A percentile compares a stretch with the other conserved stretches of the same genome.
These are phyloP conservation scores for Adineta ricciae DNA, from an alignment of 2,888 invertebrate species.

Conservation along the genomic window DNA sequence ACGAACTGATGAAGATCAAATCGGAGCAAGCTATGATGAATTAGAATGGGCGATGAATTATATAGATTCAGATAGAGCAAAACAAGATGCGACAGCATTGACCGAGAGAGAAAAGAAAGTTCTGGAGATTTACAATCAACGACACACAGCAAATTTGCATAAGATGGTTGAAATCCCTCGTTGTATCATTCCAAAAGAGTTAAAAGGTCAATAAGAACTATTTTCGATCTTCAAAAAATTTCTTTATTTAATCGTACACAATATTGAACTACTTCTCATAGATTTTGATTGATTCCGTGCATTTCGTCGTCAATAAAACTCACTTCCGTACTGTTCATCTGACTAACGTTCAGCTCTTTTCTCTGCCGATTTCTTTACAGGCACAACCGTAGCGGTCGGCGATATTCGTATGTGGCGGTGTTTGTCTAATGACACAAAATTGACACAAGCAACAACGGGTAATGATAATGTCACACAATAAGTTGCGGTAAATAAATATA, in stretches of 20 bases:
- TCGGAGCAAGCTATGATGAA: background rate
- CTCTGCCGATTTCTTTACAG: background rate
- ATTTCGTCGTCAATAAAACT: too few species aligned
- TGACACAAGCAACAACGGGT: background rate
- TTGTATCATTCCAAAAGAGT: background rate
- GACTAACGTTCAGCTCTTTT: background rate
- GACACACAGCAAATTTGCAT: constrained; percentile 7
- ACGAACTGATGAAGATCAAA: constrained; percentile 19
- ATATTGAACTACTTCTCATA: too few species aligned
- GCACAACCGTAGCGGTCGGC: background rate
- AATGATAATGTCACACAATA: background rate
- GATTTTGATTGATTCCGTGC: too few species aligned
- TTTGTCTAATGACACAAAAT: background rate
- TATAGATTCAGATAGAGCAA: background rate
- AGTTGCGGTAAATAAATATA: background rate
- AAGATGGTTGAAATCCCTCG: background rate
- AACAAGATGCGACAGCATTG: background rate
- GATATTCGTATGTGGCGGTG: background rate
- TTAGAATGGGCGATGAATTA: constrained; percentile 18
- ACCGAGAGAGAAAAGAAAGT: background rate
- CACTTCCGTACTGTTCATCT: background rate
- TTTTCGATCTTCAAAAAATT: too few species aligned
- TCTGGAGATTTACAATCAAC: background rate
- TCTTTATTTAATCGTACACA: background rate
- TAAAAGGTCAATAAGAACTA: background rate